Evolutionary conservation across 2,113 vertebrate species (phyloP).

Genomic region (Corvus hawaiiensis): DNA sequence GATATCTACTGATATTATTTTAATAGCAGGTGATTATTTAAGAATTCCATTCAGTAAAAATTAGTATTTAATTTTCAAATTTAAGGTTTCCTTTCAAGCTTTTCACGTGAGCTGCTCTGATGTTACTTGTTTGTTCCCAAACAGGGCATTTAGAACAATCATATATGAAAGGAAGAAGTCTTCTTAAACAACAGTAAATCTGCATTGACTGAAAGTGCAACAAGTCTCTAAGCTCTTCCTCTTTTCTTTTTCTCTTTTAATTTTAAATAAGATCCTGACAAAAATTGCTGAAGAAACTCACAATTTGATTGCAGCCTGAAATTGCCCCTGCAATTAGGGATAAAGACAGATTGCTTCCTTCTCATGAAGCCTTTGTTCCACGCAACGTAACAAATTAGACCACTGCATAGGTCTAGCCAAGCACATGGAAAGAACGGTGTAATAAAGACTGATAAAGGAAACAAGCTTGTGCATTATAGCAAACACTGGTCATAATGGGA

Average conservation of each 20-base stretch:
- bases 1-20: not conserved
- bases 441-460: conserved; percentile 28
- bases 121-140: not conserved
- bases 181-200: not conserved
- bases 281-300: not conserved
- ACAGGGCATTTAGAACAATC: not conserved
- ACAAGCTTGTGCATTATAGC: not conserved
- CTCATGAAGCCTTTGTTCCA: conserved; percentile 10
- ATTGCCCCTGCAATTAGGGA: not conserved
- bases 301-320: not conserved
- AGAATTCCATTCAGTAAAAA: not conserved
- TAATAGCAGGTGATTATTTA: not conserved
- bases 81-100: not conserved
- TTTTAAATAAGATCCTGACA: not conserved
- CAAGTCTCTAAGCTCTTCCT: not conserved
- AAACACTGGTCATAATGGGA: not conserved
- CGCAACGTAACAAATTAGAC: conserved; percentile 5
- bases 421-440: not conserved
- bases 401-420: not conserved
- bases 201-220: not conserved
- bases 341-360: conserved; percentile 19
- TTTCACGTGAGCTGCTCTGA: not conserved
- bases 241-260: not conserved
- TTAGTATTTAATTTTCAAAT: not conserved
- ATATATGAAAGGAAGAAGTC: not conserved